phyloP scores from a whole-genome alignment of 2,113 vertebrate species.

The Stegostoma tigrinum region DNA sequence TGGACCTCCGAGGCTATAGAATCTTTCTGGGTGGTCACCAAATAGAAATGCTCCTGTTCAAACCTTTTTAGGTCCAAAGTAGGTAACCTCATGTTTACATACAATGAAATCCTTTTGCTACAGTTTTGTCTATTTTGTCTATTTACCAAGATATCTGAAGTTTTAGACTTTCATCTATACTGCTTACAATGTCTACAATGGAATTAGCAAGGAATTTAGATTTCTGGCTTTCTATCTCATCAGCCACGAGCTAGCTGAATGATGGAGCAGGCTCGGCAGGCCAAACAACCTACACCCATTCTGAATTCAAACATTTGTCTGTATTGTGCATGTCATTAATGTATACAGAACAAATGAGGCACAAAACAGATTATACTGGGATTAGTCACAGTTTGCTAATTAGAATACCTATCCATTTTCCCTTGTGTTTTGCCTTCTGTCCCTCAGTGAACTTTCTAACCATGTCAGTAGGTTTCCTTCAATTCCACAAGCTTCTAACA shows the following conservation, averaged over 20 bases:
- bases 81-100: not conserved
- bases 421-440: not conserved
- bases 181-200: not conserved
- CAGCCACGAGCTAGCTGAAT: no score
- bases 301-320: no score
- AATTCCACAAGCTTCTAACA: not conserved
- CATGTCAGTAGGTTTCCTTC: not conserved
- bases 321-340: not conserved
- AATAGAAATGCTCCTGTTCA: not conserved
- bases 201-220: not conserved
- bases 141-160: not conserved
- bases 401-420: not conserved
- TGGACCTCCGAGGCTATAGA: not conserved
- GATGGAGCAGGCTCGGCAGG: no score
- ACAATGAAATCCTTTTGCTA: not conserved
- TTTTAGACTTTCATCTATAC: no score
- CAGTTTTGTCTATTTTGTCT: not conserved
- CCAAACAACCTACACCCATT: no score
- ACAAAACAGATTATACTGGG: not conserved
- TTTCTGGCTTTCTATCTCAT: not conserved
- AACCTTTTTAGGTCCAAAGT: not conserved
- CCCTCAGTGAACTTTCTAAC: not conserved
- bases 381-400: not conserved
- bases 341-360: not conserved
- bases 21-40: not conserved